Evolutionary conservation across 2,113 vertebrate species (phyloP).

Genomic region (Takifugu bimaculatus): DNA sequence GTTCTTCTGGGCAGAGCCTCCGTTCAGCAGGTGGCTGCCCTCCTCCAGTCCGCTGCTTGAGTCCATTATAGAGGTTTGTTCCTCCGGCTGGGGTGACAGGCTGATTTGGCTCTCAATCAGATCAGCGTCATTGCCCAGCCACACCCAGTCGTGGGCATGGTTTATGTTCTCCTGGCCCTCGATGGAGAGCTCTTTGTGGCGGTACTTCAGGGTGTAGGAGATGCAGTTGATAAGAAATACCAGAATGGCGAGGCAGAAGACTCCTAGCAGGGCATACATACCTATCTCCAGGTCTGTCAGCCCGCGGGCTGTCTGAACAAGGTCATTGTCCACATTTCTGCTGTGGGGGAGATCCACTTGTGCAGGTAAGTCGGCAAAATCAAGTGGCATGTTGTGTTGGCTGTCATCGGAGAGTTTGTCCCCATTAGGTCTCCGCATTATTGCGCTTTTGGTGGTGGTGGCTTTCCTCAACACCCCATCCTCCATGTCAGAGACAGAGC

Average conservation of each 20-base stretch:
- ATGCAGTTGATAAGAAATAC: slow-evolving; percentile 97
- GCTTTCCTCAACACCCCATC: slow-evolving; percentile 72
- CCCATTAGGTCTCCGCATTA: slow-evolving; percentile 71
- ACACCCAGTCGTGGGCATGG: slow-evolving; percentile 97
- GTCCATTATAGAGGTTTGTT: slow-evolving; percentile 85
- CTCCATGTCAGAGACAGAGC: slow-evolving; percentile 79
- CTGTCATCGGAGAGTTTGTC: slow-evolving; percentile 74
- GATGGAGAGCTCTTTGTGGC: slow-evolving; percentile 89
- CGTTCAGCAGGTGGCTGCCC: slow-evolving; percentile 82
- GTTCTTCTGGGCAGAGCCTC: slow-evolving; percentile 75
- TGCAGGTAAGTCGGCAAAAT: slow-evolving; percentile 88
- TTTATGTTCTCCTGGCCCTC: slow-evolving; percentile 85
- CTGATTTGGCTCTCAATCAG: slow-evolving; percentile 81
- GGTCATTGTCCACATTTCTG: slow-evolving; percentile 71
- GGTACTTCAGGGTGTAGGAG: slow-evolving; percentile 88
- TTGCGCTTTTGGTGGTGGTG: slow-evolving; percentile 76
- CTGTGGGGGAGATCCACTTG: slow-evolving; percentile 84
- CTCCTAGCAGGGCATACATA: slow-evolving; percentile 94
- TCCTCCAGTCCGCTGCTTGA: slow-evolving; percentile 73
- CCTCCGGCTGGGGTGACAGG: slow-evolving; percentile 75
- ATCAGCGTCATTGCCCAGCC: slow-evolving; percentile 90
- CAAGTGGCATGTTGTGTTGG: slow-evolving; percentile 80
- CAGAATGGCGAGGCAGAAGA: slow-evolving; percentile 95
- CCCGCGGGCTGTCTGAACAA: slow-evolving; percentile 76
- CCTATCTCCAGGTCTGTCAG: slow-evolving; percentile 94